phyloP scores from a whole-genome alignment of 1,140 invertebrate species.

The Drosophila pachea region DNA sequence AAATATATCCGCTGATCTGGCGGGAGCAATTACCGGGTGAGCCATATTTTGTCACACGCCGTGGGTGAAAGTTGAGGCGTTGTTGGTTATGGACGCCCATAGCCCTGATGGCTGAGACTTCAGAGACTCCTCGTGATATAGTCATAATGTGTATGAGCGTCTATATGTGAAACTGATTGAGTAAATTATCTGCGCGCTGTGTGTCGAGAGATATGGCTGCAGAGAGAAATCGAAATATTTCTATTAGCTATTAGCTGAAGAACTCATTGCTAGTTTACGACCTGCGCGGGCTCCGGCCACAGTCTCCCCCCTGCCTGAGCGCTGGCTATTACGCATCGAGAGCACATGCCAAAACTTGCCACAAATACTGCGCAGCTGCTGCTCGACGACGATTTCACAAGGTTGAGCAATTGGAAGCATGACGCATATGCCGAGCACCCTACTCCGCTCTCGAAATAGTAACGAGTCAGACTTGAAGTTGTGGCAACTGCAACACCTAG shows the following conservation, averaged over 20 bases:
- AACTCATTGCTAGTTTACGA: slow-evolving; percentile 3
- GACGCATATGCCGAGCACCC: slow-evolving; percentile 18
- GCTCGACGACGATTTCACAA: slow-evolving; percentile 41
- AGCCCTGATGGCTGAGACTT: slow-evolving; percentile 22
- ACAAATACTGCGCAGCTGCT: slow-evolving; percentile 64
- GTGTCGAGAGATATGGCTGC: background rate
- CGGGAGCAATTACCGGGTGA: slow-evolving; percentile 71
- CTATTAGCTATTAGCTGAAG: background rate
- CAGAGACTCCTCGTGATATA: background rate
- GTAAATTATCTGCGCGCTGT: background rate
- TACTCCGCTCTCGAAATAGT: slow-evolving; percentile 16
- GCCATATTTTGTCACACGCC: slow-evolving; percentile 75
- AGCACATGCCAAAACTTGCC: slow-evolving; percentile 64
- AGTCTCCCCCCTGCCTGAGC: background rate
- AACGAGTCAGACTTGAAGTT: slow-evolving; percentile 29
- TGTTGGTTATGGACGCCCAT: slow-evolving; percentile 64
- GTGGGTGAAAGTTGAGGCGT: slow-evolving; percentile 72
- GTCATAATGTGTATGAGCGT: background rate
- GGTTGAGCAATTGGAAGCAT: slow-evolving; percentile 42
- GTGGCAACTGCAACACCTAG: slow-evolving; percentile 59
- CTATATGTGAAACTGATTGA: background rate
- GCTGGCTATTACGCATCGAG: slow-evolving; percentile 41
- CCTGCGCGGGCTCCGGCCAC: background rate
- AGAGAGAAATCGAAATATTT: background rate
- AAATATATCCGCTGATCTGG: slow-evolving; percentile 74